Conservation (phyloP, 2,888 invertebrate genomes). For the Acrocyrtus sp. region DNA sequence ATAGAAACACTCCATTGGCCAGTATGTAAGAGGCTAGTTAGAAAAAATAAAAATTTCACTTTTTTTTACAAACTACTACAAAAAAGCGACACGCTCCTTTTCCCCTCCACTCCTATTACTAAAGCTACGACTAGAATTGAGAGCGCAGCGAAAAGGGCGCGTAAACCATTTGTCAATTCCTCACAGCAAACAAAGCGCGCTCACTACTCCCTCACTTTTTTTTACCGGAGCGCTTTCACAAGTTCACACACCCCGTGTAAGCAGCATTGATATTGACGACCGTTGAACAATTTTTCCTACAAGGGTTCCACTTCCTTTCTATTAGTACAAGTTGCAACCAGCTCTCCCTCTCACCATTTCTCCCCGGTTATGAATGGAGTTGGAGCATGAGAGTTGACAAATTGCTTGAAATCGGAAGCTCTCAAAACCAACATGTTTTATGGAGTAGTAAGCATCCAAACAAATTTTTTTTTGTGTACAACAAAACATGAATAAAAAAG, state of each 20-base stretch:
- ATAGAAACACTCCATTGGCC: slow-evolving; percentile 86
- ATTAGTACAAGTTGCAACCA: neutral
- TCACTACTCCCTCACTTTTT: neutral
- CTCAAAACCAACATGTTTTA: slow-evolving; percentile 25
- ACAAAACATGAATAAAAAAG: no score
- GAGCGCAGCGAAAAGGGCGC: no score
- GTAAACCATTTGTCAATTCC: neutral
- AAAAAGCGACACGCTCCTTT: no score
- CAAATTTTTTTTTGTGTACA: no score
- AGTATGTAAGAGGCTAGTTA: slow-evolving; percentile 81
- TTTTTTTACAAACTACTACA: no score
- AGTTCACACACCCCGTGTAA: neutral
- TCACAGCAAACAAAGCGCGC: neutral
- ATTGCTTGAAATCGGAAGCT: slow-evolving; percentile 48
- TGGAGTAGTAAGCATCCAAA: neutral
- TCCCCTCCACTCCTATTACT: no score
- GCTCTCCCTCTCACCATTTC: no score
- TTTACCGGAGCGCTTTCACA: neutral
- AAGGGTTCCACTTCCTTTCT: neutral
- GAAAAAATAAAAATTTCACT: slow-evolving; percentile 34
- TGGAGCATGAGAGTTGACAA: slow-evolving; percentile 51
- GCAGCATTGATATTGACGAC: neutral
- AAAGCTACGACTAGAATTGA: no score
- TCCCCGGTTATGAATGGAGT: slow-evolving; percentile 44
- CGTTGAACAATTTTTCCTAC: no score